These are phyloP conservation scores for Drosophila demipolita DNA, from an alignment of 2,888 invertebrate genomes.

Conservation along the genomic window DNA sequence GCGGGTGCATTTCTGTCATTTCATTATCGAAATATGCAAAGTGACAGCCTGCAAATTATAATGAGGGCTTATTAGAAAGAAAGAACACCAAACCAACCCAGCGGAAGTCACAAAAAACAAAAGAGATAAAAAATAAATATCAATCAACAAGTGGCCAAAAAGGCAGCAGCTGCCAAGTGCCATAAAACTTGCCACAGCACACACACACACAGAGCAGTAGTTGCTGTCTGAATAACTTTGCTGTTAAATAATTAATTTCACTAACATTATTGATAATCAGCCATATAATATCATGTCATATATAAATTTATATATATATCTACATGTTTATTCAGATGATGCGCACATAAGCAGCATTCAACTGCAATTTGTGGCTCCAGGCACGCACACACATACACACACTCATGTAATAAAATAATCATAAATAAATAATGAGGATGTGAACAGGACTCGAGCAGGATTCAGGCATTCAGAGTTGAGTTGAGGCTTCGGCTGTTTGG, in stretches of 20 bases:
- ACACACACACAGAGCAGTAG: conserved; percentile 1
- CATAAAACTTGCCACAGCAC: background rate
- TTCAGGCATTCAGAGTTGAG: conserved; percentile 11
- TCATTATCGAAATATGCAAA: conserved; percentile 70
- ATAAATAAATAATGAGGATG: conserved; percentile 79
- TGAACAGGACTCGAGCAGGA: conserved; percentile 45
- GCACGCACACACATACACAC: conserved; percentile 40
- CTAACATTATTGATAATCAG: conserved; percentile 65
- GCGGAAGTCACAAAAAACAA: conserved; percentile 39
- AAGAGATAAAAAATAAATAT: conserved; percentile 56
- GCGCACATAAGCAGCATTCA: conserved; percentile 37
- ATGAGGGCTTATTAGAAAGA: conserved; percentile 70
- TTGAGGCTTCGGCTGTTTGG: conserved; percentile 19
- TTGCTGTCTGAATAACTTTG: conserved; percentile 20
- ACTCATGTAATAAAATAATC: conserved; percentile 77
- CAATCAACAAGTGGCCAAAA: conserved; percentile 76
- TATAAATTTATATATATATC: conserved; percentile 2
- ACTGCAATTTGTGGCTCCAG: conserved; percentile 46
- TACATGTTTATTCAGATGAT: background rate
- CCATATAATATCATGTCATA: conserved; percentile 14
- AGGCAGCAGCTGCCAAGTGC: conserved; percentile 24
- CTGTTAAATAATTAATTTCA: conserved; percentile 71
- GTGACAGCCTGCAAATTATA: conserved; percentile 69
- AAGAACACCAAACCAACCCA: conserved; percentile 4
- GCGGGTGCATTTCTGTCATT: conserved; percentile 78